A percentile compares a stretch with the other conserved stretches of the same genome.
phyloP scores from a whole-genome alignment of 2,113 vertebrate genomes.

The human region DNA sequence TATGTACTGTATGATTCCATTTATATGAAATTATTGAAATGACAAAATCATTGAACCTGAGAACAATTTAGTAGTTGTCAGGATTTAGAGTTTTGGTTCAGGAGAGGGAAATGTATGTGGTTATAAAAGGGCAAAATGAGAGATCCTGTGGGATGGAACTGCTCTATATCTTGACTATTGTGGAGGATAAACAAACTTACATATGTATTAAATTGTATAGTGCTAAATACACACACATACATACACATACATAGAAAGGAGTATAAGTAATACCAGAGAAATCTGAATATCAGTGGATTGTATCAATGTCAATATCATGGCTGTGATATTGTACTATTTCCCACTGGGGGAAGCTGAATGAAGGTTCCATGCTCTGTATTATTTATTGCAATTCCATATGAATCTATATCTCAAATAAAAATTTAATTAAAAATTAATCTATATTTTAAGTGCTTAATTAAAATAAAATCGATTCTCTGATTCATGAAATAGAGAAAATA shows the following conservation, averaged over 20 bases:
- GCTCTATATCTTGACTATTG: not conserved
- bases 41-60: slow-evolving; percentile 2
- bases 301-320: not conserved
- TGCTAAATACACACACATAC: not conserved
- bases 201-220: not conserved
- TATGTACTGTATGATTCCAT: not conserved
- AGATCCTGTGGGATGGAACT: not conserved
- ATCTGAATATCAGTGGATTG: not conserved
- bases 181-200: not conserved
- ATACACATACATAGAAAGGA: not conserved
- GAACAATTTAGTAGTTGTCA: not conserved
- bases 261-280: not conserved
- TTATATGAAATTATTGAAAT: slow-evolving; percentile 39
- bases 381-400: not conserved
- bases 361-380: not conserved
- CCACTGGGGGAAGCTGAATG: not conserved
- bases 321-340: not conserved
- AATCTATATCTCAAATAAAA: not conserved
- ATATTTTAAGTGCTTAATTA: slow-evolving; percentile 21
- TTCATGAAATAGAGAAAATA: slow-evolving; percentile 29
- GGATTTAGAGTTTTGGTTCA: not conserved
- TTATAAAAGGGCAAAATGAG: slow-evolving; percentile 11
- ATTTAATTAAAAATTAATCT: not conserved
- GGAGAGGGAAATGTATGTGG: not conserved
- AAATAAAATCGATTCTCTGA: slow-evolving; percentile 8